A percentile compares a stretch with the other conserved stretches of the same genome.
Conservation (phyloP, 2,797 vertebrate species). For the Microchirus variegatus region DNA sequence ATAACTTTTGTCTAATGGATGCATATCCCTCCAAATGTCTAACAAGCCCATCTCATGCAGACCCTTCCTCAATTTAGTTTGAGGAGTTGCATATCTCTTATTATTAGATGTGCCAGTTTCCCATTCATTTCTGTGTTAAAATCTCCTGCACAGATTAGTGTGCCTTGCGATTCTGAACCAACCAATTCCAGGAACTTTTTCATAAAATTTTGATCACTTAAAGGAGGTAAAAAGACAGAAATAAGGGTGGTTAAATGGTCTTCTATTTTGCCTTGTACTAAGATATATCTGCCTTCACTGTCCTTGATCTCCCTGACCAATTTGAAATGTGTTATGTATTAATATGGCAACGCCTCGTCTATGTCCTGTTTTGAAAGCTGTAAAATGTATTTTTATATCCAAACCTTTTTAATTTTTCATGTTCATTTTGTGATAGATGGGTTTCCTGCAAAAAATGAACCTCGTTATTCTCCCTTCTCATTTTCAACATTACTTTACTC, state of each 20-base stretch:
- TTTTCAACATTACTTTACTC: neutral
- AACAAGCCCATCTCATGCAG: neutral
- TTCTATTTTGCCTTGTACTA: neutral
- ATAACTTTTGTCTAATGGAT: neutral
- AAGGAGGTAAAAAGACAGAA: neutral
- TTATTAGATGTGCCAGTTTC: neutral
- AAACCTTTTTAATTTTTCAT: neutral
- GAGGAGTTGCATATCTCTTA: neutral
- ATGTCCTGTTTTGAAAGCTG: neutral
- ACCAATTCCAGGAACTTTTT: neutral
- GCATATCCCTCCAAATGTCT: neutral
- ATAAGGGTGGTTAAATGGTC: neutral
- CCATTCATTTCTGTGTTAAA: neutral
- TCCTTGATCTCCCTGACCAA: neutral
- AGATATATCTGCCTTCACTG: neutral
- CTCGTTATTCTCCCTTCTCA: neutral
- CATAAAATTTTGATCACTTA: neutral
- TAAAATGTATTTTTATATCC: neutral
- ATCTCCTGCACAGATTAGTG: slow-evolving; percentile 2
- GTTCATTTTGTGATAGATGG: neutral
- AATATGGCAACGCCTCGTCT: neutral
- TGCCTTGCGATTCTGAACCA: neutral
- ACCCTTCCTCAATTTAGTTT: neutral
- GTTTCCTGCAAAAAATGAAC: neutral
- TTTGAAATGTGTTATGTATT: neutral